Conservation (phyloP, 53 echinoderm and acorn worm genomes). For the Luidia sarsii region DNA sequence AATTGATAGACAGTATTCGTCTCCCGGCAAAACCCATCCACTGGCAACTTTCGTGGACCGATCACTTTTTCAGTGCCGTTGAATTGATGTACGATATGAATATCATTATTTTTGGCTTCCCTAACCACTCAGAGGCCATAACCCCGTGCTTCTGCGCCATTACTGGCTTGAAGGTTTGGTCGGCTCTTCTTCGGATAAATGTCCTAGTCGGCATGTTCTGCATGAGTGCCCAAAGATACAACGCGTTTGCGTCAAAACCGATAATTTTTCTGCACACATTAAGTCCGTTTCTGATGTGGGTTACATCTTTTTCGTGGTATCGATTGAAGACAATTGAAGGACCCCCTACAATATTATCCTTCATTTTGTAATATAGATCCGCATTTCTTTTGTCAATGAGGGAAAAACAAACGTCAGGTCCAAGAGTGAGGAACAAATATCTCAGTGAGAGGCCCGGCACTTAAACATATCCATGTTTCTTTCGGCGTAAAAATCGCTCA, state of each 20-base stretch:
- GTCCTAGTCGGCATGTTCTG: slow-evolving; percentile 59
- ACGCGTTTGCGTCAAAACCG: slow-evolving; percentile 66
- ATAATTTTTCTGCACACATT: slow-evolving; percentile 44
- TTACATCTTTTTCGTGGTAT: slow-evolving; percentile 57
- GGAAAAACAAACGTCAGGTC: background rate
- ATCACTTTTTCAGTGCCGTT: slow-evolving; percentile 47
- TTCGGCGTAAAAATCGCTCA: slow-evolving; percentile 12
- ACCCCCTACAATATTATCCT: slow-evolving; percentile 61
- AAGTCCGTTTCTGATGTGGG: slow-evolving; percentile 19
- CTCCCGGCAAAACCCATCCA: slow-evolving; percentile 57
- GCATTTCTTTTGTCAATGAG: slow-evolving; percentile 15
- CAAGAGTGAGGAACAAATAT: slow-evolving; percentile 35
- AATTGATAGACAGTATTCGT: slow-evolving; percentile 65
- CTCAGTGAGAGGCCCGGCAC: slow-evolving; percentile 35
- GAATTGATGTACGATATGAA: slow-evolving; percentile 30
- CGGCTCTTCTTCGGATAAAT: slow-evolving; percentile 28
- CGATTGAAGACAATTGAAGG: slow-evolving; percentile 68
- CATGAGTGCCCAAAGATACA: slow-evolving; percentile 74
- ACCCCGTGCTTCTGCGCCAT: slow-evolving; percentile 4
- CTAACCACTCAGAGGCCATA: slow-evolving; percentile 38
- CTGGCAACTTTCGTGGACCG: slow-evolving; percentile 25
- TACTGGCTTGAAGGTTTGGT: slow-evolving; percentile 27
- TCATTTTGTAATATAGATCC: slow-evolving; percentile 55
- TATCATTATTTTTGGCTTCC: background rate
- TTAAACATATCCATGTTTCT: slow-evolving; percentile 37